Conservation (phyloP, 1,140 invertebrate genomes). For the Centruroides vittatus region DNA sequence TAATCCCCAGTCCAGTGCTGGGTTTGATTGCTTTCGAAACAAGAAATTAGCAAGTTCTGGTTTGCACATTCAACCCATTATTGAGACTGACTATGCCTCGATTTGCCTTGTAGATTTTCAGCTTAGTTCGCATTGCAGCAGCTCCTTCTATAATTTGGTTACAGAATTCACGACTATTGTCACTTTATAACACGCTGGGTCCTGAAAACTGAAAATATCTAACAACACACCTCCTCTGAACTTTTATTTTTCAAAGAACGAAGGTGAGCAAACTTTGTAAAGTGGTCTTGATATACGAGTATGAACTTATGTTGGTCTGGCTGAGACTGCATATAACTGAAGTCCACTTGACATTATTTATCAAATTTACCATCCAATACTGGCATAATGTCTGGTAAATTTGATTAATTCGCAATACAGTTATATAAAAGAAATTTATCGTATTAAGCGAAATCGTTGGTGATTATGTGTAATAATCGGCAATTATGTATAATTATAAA, state of each 20-base stretch:
- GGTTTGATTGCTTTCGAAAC: background rate
- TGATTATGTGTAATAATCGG: too few relatives aligned
- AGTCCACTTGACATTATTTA: slow-evolving; percentile 1
- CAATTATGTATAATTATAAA: too few relatives aligned
- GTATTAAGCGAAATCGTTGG: too few relatives aligned
- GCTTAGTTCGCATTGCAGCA: background rate
- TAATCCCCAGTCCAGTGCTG: background rate
- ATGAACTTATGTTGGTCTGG: too few relatives aligned
- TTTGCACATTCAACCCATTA: slow-evolving; percentile 2
- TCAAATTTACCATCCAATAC: too few relatives aligned
- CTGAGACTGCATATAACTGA: slow-evolving; percentile 9
- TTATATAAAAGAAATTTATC: too few relatives aligned
- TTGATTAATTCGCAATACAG: too few relatives aligned
- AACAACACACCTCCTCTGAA: slow-evolving; percentile 26
- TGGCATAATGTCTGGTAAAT: too few relatives aligned
- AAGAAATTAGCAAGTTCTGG: slow-evolving; percentile 3
- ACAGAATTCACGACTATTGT: slow-evolving; percentile 14
- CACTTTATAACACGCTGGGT: slow-evolving; percentile 27
- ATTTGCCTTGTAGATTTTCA: slow-evolving; percentile 1
- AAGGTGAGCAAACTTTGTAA: slow-evolving; percentile 32
- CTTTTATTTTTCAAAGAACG: slow-evolving; percentile 26
- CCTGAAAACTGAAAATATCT: slow-evolving; percentile 29
- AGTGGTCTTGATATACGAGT: slow-evolving; percentile 33
- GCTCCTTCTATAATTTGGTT: slow-evolving; percentile 1
- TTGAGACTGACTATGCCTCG: slow-evolving; percentile 5